Base-by-base conservation (phyloP, 2,888 invertebrate species). In the Macropis europaea region DNA sequence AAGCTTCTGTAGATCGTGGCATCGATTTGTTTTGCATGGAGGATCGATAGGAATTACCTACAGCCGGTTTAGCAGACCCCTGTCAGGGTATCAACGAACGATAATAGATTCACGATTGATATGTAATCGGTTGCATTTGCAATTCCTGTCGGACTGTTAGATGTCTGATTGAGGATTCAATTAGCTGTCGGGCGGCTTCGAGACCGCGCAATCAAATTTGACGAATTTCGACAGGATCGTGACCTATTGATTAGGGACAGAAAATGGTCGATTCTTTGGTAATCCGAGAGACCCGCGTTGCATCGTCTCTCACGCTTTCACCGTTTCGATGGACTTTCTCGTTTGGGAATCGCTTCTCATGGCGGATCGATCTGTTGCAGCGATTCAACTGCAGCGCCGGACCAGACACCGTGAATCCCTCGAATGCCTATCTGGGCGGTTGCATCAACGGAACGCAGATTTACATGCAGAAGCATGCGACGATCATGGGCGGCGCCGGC, bases 401-500 rank as follows among this genome's bases (percentile, higher is more conserved):
- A 28, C 50, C 79, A 17, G 87, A 89, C 48, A 76, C 85, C 6
- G 79, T 84, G 36, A 93, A 92, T 82, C 91, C 92, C 0, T 92
- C 92, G 28, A 94, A 93, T 9, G 92, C 94, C 81, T 94, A 95
- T 89, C 92, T 92, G 73, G 92, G 93, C 67, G 97, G 97, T n/a
- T 97, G 97, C 87, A 91, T 95, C 60, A 92, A 92, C 75, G 93
- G 93, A 63, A 94, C 95, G 19, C 93, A 93, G 50, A 92, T 93
- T 60, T 95, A 94, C 85, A 92, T 97, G 77, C 92, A 95, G 79
- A 93, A 94, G 79, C 95, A 97, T 88, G 96, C 97, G 1, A 92
- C 94, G 0, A 93, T 96, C 70, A 93, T 97, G 69, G 97, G 97
- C 19, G 94, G 94, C 11, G 94, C 95, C 19, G 97, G 96, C 5